These are phyloP conservation scores for Cladopsammia gracilis DNA, from an alignment of 64 coral and sea anemone genomes.

Conservation along the genomic window DNA sequence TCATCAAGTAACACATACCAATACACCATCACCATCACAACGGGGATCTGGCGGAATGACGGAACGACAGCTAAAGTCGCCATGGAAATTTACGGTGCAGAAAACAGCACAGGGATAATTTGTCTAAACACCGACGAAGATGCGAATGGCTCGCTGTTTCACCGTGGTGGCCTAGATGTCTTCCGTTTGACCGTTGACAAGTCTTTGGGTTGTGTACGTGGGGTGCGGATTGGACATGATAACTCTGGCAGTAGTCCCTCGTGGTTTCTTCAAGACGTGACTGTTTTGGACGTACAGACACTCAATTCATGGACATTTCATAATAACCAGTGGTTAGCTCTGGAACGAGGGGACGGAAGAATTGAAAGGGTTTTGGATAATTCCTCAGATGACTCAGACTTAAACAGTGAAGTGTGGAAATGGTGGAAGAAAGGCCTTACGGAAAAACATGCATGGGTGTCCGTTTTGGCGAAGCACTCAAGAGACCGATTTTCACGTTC, in stretches of 20 bases:
- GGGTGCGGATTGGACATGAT: conserved; percentile 41
- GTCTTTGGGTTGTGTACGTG: conserved; percentile 1
- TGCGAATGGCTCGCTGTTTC: neutral
- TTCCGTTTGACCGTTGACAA: conserved; percentile 13
- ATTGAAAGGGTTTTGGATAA: neutral
- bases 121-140: neutral
- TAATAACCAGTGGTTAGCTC: conserved; percentile 4
- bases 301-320: neutral
- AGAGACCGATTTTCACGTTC: conserved; percentile 5
- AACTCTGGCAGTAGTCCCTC: conserved; percentile 31
- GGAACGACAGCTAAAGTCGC: neutral
- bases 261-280: conserved; percentile 19
- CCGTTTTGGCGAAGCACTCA: conserved; percentile 4
- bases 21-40: conserved; percentile 15
- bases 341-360: conserved; percentile 28
- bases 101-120: neutral
- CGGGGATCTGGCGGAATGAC: neutral
- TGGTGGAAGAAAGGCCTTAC: conserved; percentile 23
- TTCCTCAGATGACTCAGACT: neutral
- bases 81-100: neutral
- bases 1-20: neutral
- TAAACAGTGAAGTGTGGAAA: neutral
- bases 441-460: conserved; percentile 68
- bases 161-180: neutral
- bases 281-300: conserved; percentile 6